Base-by-base conservation (phyloP, 1,140 invertebrate genomes). In the Eciton burchellii region DNA sequence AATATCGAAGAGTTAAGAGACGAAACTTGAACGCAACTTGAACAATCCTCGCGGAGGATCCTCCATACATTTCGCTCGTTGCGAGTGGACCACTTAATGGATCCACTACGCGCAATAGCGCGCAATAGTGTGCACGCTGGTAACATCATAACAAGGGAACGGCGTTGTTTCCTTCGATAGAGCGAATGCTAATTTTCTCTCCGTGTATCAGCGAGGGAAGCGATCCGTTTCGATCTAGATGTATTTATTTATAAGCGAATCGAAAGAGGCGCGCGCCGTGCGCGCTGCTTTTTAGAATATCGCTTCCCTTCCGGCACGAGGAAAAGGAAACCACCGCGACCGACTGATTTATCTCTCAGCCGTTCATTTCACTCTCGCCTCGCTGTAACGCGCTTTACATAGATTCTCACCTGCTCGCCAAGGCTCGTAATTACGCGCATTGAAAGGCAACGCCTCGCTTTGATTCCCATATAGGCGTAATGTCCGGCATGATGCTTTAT, bases 271-370 rank as follows among this genome's bases (percentile, higher is more conserved):
- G 49, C 41, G 29, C n/a, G 21, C 0, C 14, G 21, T 19, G 60
- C 66, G 66, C 21, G 49, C 35, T 19, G 8, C 56, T 73, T 84
- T 86, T 82, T 82, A 68, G 83, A 84, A 74, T 86, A 68, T 47
- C 19, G 54, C 66, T 72, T 77, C 68, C 57, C 72, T 84, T 87
- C 82, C 85, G 86, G 66, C 60, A 63, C n/a, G n/a, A 57, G 79
- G 83, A 87, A 88, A 87, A 84, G 77, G 82, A 84, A 85, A 87
- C 81, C n/a, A n/a, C n/a, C n/a, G 35, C 60, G 65, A n/a, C n/a
- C 21, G 29, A 52, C 65, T 82, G 76, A 87, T 88, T 83, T 87
- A 88, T 88, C 86, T 84, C 52, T 59, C n/a, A 21, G 24, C 65
- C 66, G 68, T 56, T 79, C 86, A 70, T 82, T 88, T 82, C 85